Evolutionary conservation across 2,888 invertebrate species (phyloP).

Genomic region (Papilio demoleus): DNA sequence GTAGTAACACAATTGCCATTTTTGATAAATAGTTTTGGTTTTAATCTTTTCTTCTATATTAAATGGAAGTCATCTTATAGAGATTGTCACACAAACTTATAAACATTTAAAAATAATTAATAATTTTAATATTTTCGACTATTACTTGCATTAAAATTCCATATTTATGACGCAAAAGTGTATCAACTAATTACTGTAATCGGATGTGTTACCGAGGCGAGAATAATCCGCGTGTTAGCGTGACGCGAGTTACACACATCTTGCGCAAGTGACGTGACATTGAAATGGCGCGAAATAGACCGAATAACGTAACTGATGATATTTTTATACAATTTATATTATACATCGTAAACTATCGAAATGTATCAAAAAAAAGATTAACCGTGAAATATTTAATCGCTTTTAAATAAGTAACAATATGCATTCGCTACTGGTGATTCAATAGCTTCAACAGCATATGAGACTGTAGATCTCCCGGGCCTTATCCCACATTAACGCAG

Average conservation of each 20-base stretch:
- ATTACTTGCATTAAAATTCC: too few relatives aligned
- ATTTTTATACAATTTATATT: conserved; percentile 1
- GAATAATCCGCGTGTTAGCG: conserved; percentile 35
- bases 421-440: too few relatives aligned
- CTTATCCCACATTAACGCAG: too few relatives aligned
- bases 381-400: too few relatives aligned
- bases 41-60: background rate
- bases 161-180: conserved; percentile 26
- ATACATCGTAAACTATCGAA: background rate
- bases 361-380: too few relatives aligned
- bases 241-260: conserved; percentile 35
- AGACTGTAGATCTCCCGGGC: too few relatives aligned
- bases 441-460: too few relatives aligned
- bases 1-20: too few relatives aligned
- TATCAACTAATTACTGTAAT: conserved; percentile 33
- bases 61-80: background rate
- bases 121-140: background rate
- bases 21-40: too few relatives aligned
- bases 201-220: conserved; percentile 28
- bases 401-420: too few relatives aligned
- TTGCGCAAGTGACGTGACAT: conserved; percentile 41
- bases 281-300: conserved; percentile 43
- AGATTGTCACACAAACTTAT: background rate
- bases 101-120: too few relatives aligned
- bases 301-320: conserved; percentile 38